These are phyloP conservation scores for Vandiemenella viatica DNA, from an alignment of 2,888 invertebrate genomes.

Conservation along the genomic window DNA sequence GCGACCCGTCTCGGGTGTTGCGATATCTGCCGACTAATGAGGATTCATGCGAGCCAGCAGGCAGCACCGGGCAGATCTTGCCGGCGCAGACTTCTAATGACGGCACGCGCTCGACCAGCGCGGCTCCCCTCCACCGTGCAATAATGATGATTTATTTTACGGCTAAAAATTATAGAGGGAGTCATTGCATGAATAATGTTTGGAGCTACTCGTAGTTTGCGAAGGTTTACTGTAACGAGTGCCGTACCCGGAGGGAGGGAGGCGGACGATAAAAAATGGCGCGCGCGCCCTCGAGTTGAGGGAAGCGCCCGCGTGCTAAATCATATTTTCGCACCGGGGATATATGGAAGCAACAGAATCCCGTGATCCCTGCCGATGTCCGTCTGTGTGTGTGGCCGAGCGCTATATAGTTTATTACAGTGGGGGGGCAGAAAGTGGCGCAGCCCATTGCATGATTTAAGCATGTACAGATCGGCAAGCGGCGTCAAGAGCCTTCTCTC, in stretches of 20 bases:
- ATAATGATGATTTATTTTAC: conserved; percentile 45
- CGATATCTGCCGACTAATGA: too few relatives aligned
- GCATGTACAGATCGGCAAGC: background rate
- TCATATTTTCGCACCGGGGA: conserved; percentile 11
- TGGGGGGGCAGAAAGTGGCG: background rate
- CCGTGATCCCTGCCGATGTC: background rate
- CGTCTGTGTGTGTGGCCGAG: background rate
- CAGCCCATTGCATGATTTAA: background rate
- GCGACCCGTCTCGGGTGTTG: too few relatives aligned
- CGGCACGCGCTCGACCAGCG: conserved; percentile 22
- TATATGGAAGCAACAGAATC: background rate
- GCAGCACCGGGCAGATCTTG: too few relatives aligned
- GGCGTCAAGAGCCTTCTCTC: background rate
- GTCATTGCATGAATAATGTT: conserved; percentile 16
- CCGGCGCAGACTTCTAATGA: too few relatives aligned
- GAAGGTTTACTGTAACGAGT: conserved; percentile 15
- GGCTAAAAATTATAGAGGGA: conserved; percentile 37
- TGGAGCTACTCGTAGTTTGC: conserved; percentile 4
- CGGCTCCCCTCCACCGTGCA: conserved; percentile 27
- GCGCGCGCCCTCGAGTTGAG: conserved; percentile 4
- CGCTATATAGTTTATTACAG: background rate
- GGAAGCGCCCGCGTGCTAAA: conserved; percentile 10
- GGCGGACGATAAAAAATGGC: conserved; percentile 23
- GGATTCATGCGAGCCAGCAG: too few relatives aligned
- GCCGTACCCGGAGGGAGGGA: conserved; percentile 6